phyloP scores from a whole-genome alignment of 2,888 invertebrate genomes.

The Cryptocephalus moraei region DNA sequence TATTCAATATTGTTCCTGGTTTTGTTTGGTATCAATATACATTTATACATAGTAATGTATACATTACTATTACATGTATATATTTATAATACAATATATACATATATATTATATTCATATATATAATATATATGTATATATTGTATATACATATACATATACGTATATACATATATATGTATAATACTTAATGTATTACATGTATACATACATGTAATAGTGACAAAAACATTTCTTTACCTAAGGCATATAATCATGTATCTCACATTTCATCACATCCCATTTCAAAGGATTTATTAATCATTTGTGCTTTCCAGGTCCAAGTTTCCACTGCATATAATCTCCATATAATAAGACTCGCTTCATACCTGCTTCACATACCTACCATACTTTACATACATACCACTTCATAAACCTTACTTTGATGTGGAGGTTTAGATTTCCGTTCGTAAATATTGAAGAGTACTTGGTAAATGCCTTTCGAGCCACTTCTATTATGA shows the following conservation, averaged over 20 bases:
- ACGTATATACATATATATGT: background rate
- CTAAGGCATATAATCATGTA: too few species aligned
- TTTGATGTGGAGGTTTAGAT: constrained; percentile 1
- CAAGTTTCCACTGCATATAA: background rate
- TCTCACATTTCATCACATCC: too few species aligned
- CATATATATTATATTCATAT: background rate
- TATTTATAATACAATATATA: background rate
- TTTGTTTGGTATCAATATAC: too few species aligned
- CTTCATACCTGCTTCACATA: too few species aligned
- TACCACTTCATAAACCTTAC: background rate
- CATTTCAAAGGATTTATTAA: too few species aligned
- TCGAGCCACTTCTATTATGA: background rate
- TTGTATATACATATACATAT: background rate
- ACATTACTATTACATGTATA: too few species aligned
- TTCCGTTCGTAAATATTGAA: background rate
- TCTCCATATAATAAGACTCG: too few species aligned
- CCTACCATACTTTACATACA: background rate
- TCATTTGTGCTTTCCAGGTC: background rate
- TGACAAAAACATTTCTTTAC: too few species aligned
- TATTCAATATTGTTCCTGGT: too few species aligned
- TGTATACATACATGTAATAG: too few species aligned
- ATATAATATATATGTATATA: background rate
- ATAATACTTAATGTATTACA: too few species aligned
- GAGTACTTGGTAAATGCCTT: background rate
- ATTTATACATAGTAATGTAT: too few species aligned